A percentile compares a stretch with the other conserved stretches of the same genome.
Conservation (phyloP, 35 echinoderm and acorn worm genomes). For the Heliocidaris tuberculata region DNA sequence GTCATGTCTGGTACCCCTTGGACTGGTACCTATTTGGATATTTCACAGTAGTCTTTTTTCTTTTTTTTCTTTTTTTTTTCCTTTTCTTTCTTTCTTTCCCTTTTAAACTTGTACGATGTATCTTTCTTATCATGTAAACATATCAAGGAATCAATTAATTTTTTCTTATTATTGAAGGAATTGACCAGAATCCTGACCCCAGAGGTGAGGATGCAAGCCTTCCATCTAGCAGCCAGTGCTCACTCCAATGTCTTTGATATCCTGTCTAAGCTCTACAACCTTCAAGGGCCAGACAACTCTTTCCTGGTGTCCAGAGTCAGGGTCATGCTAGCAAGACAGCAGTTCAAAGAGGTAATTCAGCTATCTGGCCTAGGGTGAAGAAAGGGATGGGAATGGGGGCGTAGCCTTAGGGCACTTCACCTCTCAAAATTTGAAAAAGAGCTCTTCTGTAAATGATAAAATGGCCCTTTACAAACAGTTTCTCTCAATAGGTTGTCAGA, state of each 20-base stretch:
- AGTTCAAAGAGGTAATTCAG: conserved; percentile 81
- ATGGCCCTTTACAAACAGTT: background rate
- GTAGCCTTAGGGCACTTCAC: no score
- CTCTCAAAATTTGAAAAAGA: background rate
- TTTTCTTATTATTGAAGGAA: background rate
- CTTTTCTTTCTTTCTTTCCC: no score
- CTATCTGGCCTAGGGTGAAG: background rate
- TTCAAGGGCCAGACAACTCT: conserved; percentile 67
- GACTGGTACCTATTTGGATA: no score
- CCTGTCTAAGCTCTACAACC: conserved; percentile 63
- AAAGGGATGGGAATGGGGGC: background rate
- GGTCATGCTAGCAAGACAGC: conserved; percentile 66
- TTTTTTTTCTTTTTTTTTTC: no score
- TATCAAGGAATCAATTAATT: no score
- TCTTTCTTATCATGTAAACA: background rate
- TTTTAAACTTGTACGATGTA: no score
- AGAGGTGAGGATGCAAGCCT: conserved; percentile 39
- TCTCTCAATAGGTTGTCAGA: background rate
- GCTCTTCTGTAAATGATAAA: background rate
- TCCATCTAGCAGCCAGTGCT: conserved; percentile 71
- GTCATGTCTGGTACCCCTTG: no score
- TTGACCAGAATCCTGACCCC: conserved; percentile 27
- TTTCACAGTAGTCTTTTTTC: no score
- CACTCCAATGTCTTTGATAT: conserved; percentile 77
- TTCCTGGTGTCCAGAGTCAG: conserved; percentile 58